Conservation (phyloP, 2,888 invertebrate genomes). For the Allolobophora icterica region DNA sequence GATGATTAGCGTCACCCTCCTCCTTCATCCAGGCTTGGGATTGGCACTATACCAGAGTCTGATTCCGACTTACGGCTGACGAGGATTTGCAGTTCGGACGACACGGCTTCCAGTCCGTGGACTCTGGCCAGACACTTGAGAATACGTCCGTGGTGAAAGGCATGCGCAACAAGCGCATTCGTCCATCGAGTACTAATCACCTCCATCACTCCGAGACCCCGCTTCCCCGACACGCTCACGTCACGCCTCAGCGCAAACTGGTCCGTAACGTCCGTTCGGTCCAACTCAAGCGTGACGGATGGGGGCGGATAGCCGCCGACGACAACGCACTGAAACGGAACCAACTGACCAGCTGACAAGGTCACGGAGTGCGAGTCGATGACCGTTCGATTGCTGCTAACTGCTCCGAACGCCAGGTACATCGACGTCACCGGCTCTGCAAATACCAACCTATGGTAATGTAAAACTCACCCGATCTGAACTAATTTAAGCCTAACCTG, state of each 20-base stretch:
- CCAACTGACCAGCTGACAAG: constrained; percentile 19
- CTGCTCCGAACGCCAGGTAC: constrained; percentile 1
- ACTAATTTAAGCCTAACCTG: too few species aligned
- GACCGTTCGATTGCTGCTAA: constrained; percentile 9
- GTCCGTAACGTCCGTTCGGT: constrained; percentile 17
- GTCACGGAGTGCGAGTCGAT: background rate
- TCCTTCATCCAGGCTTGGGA: too few species aligned
- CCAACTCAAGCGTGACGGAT: background rate
- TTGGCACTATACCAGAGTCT: background rate
- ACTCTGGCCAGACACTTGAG: background rate
- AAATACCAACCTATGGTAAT: background rate
- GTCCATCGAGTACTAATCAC: background rate
- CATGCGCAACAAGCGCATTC: background rate
- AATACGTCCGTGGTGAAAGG: constrained; percentile 20
- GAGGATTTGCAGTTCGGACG: constrained; percentile 24
- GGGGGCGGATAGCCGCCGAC: constrained; percentile 30
- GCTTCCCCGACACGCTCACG: constrained; percentile 20
- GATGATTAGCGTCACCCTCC: too few species aligned
- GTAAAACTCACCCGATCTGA: background rate
- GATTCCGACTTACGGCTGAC: constrained; percentile 28
- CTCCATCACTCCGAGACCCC: constrained; percentile 18
- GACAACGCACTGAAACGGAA: constrained; percentile 30
- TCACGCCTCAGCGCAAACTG: background rate
- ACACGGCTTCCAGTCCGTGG: background rate
- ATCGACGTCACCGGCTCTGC: background rate